A percentile compares a stretch with the other conserved stretches of the same genome.
Conservation (phyloP, 2,797 vertebrate genomes). For the Poeciliopsis paucimaculata region DNA sequence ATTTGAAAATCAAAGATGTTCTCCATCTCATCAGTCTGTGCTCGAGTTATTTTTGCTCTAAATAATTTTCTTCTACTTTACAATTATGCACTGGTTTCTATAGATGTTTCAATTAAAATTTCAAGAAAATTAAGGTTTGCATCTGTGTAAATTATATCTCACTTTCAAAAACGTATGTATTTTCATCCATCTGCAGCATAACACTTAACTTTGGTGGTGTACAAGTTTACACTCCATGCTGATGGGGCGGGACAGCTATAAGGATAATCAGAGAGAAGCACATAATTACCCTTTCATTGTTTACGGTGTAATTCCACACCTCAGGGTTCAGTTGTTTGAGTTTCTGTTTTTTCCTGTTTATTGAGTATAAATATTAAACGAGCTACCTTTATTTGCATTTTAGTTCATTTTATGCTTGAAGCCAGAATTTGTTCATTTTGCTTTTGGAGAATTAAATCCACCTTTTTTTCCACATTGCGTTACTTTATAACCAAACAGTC, state of each 20-base stretch:
- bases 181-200: no score
- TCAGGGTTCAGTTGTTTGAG: constrained; percentile 42
- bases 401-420: neutral
- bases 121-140: no score
- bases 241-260: constrained; percentile 16
- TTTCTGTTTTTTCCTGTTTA: constrained; percentile 68
- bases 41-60: no score
- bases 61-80: no score
- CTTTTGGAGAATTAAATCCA: neutral
- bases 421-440: neutral
- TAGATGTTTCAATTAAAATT: no score
- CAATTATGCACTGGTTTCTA: no score
- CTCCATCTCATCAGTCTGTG: no score
- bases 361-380: constrained; percentile 70
- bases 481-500: neutral
- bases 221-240: no score
- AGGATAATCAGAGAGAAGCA: constrained; percentile 53
- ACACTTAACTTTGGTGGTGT: no score
- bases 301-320: constrained; percentile 64
- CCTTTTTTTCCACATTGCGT: neutral
- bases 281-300: constrained; percentile 71
- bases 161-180: no score
- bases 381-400: constrained; percentile 31
- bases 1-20: no score
- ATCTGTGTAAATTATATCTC: no score